Conservation (phyloP, 2,888 invertebrate species). For the Melinaea marsaeus region DNA sequence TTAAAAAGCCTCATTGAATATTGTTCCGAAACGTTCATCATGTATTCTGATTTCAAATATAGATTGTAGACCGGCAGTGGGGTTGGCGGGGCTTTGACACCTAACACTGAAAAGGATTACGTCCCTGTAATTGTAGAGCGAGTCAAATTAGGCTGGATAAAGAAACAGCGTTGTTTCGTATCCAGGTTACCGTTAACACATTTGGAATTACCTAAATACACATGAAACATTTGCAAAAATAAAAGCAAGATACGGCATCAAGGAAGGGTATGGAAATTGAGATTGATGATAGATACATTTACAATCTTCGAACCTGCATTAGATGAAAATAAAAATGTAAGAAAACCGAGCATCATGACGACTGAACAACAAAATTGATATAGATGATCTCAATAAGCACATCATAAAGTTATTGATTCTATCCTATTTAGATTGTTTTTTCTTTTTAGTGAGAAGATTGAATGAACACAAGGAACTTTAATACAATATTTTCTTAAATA, state of each 20-base stretch:
- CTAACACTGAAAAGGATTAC: conserved; percentile 52
- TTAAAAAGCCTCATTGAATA: conserved; percentile 36
- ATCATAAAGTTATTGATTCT: neutral
- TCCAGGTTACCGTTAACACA: conserved; percentile 5
- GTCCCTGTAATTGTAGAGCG: conserved; percentile 58
- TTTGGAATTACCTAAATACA: conserved; percentile 3
- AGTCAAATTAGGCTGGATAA: conserved; percentile 49
- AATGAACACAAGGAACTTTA: neutral
- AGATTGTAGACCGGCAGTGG: conserved; percentile 31
- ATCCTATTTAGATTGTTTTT: neutral
- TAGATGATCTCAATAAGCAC: conserved; percentile 8
- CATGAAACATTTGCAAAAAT: conserved; percentile 1
- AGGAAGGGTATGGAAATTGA: conserved; percentile 20
- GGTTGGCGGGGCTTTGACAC: conserved; percentile 52
- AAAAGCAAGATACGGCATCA: conserved; percentile 8
- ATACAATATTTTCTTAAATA: neutral
- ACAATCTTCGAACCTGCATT: conserved; percentile 11
- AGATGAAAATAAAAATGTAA: conserved; percentile 13
- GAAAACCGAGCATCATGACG: conserved; percentile 13
- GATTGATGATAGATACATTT: conserved; percentile 30
- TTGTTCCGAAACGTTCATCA: conserved; percentile 24
- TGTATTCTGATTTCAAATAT: conserved; percentile 16
- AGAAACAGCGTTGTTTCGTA: conserved; percentile 16
- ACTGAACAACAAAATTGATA: conserved; percentile 16
- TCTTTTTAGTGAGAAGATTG: neutral